A percentile compares a stretch with the other conserved stretches of the same genome.
These are phyloP conservation scores for Hirtodrosophila duncani DNA, from an alignment of 2,888 invertebrate species.

Conservation along the genomic window DNA sequence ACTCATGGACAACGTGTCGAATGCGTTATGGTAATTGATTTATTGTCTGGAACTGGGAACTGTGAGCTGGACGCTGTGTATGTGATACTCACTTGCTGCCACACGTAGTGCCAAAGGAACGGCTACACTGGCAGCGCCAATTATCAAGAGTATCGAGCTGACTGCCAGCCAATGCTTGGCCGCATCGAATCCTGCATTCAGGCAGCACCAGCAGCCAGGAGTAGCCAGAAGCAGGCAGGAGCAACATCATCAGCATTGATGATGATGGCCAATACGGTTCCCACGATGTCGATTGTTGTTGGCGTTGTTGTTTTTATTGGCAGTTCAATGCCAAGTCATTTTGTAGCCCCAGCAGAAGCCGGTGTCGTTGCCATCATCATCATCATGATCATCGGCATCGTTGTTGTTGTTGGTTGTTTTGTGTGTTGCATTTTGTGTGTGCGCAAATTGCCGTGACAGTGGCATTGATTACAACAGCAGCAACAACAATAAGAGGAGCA, in stretches of 20 bases:
- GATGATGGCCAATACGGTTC: no score
- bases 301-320: conserved; percentile 57
- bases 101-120: conserved; percentile 88
- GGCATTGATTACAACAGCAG: conserved; percentile 66
- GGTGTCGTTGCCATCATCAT: conserved; percentile 16
- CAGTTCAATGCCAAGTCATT: conserved; percentile 70
- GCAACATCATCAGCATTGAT: conserved; percentile 52
- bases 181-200: conserved; percentile 80
- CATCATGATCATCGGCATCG: conserved; percentile 5
- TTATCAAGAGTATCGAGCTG: conserved; percentile 86
- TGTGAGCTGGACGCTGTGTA: background rate
- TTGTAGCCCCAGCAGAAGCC: conserved; percentile 30
- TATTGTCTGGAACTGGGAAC: conserved; percentile 45
- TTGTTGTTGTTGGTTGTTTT: conserved; percentile 41
- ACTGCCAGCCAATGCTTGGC: conserved; percentile 88
- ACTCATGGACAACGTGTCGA: conserved; percentile 45
- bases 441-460: conserved; percentile 72
- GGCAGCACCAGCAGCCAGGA: conserved; percentile 10
- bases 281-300: conserved; percentile 42
- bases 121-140: conserved; percentile 88
- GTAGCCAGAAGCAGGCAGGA: background rate
- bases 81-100: conserved; percentile 80
- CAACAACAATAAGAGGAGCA: conserved; percentile 11
- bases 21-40: conserved; percentile 70
- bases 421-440: conserved; percentile 68